These are phyloP conservation scores for Capitella teleta DNA, from an alignment of 1,140 invertebrate species.

Conservation along the genomic window DNA sequence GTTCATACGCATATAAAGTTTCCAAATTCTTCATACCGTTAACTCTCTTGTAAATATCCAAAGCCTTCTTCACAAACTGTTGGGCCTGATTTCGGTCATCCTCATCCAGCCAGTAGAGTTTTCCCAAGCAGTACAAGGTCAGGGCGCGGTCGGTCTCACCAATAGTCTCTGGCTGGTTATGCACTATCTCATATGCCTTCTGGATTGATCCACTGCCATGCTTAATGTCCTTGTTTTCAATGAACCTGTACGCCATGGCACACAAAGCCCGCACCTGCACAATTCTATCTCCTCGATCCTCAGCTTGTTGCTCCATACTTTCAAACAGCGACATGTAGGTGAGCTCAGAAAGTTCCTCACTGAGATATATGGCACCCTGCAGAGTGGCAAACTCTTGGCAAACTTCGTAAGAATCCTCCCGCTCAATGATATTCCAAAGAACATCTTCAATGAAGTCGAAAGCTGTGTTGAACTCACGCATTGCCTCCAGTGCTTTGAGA, in stretches of 20 bases:
- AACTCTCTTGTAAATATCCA: conserved; percentile 1
- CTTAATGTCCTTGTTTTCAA: neutral
- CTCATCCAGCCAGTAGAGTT: conserved; percentile 3
- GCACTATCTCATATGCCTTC: neutral
- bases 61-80: conserved; percentile 2
- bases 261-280: conserved; percentile 1
- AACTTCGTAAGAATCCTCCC: conserved; percentile 1
- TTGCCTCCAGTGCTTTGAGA: neutral
- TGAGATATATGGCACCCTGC: conserved; percentile 5
- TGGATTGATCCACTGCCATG: neutral
- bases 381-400: conserved; percentile 1
- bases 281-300: neutral
- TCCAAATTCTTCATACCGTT: neutral
- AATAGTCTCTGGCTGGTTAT: neutral
- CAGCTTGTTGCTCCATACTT: neutral
- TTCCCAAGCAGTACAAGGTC: conserved; percentile 1
- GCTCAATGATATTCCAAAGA: neutral
- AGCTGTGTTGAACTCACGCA: neutral
- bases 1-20: conserved; percentile 6
- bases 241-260: neutral
- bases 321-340: neutral
- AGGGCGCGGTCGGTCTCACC: no score
- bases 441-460: neutral
- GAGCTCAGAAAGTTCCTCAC: neutral
- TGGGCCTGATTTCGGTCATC: neutral